Conservation (phyloP, 2,888 invertebrate genomes). For the Aphodius granarius region DNA sequence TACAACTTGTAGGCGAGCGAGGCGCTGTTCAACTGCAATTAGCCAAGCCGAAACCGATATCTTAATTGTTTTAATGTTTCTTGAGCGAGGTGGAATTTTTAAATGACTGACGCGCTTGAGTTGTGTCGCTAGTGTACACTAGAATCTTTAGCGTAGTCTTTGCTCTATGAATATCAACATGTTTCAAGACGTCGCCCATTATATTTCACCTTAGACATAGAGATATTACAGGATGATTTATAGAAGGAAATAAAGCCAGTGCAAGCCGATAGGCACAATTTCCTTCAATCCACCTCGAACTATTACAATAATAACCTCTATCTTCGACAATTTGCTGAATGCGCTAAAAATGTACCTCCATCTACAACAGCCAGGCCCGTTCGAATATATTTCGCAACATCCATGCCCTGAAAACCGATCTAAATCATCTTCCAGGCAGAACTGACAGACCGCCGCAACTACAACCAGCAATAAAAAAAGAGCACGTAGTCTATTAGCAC, state of each 20-base stretch:
- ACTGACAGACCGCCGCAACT: neutral
- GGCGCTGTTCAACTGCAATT: neutral
- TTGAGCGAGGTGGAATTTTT: neutral
- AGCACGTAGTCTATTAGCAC: neutral
- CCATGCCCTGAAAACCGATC: neutral
- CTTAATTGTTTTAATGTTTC: constrained; percentile 5
- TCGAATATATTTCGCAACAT: neutral
- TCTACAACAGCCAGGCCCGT: neutral
- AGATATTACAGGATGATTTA: neutral
- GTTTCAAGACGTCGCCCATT: neutral
- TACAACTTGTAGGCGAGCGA: neutral
- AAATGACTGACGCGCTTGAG: too few species aligned
- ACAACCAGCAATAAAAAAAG: neutral
- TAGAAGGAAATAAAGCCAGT: neutral
- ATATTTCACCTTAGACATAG: neutral
- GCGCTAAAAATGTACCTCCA: neutral
- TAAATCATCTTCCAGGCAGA: neutral
- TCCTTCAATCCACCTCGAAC: neutral
- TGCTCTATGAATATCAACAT: neutral
- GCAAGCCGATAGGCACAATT: neutral
- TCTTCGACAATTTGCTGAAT: neutral
- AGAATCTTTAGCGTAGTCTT: neutral
- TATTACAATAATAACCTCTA: neutral
- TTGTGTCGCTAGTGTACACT: neutral
- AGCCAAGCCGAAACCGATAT: neutral